Evolutionary conservation across 2,888 invertebrate genomes (phyloP).

Genomic region (Formica aserva): DNA sequence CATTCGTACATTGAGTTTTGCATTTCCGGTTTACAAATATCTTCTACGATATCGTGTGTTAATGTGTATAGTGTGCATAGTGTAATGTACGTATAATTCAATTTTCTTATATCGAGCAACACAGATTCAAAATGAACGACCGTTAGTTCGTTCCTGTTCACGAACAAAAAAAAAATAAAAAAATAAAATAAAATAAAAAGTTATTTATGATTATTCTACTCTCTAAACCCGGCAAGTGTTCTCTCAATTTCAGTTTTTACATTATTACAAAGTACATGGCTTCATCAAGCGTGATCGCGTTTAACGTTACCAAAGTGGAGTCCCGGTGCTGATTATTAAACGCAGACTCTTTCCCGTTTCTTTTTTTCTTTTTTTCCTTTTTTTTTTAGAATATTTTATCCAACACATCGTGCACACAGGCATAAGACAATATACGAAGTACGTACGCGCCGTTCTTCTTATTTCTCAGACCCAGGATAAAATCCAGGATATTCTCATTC

Average conservation of each 20-base stretch:
- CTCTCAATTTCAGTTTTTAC: neutral
- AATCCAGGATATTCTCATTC: conserved; percentile 65
- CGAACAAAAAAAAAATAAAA: neutral
- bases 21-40: conserved; percentile 12
- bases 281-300: conserved; percentile 61
- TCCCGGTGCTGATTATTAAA: conserved; percentile 45
- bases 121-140: neutral
- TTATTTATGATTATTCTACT: neutral
- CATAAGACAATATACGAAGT: conserved; percentile 39
- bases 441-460: conserved; percentile 42
- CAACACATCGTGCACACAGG: conserved; percentile 42
- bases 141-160: neutral
- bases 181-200: too few relatives aligned
- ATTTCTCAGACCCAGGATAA: conserved; percentile 69
- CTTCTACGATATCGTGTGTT: conserved; percentile 26
- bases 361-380: neutral
- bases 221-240: neutral
- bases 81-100: conserved; percentile 11
- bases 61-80: conserved; percentile 8
- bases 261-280: conserved; percentile 42
- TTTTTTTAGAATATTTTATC: conserved; percentile 50
- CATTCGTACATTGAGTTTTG: conserved; percentile 7
- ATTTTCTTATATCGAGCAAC: neutral
- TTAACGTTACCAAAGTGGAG: conserved; percentile 63
- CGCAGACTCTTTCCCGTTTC: conserved; percentile 39